Evolutionary conservation across 2,888 invertebrate genomes (phyloP).

Genomic region (Fragum whitleyi): DNA sequence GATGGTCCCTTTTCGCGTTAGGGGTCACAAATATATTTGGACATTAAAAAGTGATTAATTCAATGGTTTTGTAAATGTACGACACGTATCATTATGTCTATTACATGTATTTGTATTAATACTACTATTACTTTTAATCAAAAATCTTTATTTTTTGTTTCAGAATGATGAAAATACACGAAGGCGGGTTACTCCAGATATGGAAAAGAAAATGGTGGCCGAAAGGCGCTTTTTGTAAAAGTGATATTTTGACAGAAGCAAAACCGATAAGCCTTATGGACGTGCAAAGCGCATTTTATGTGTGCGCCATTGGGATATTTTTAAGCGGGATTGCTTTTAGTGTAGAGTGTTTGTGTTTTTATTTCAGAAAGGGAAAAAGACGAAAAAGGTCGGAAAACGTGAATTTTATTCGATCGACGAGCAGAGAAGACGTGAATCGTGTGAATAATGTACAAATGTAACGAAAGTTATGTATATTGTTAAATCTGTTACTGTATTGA

Average conservation of each 20-base stretch:
- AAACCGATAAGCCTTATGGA: conserved; percentile 65
- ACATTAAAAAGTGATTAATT: no score
- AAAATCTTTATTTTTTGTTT: no score
- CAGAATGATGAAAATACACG: conserved; percentile 68
- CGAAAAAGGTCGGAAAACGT: conserved; percentile 35
- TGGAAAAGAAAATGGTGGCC: conserved; percentile 71
- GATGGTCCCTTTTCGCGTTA: no score
- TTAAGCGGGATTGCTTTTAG: conserved; percentile 27
- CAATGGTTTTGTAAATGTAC: no score
- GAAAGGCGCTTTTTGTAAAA: conserved; percentile 59
- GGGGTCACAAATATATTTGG: no score
- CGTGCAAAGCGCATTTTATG: conserved; percentile 71
- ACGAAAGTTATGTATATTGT: no score
- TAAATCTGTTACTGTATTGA: no score
- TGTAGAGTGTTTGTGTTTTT: conserved; percentile 25
- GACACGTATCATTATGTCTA: no score
- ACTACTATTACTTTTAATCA: no score
- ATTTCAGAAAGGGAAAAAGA: conserved; percentile 50
- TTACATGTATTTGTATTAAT: no score
- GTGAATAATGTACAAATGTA: not conserved
- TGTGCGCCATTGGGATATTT: conserved; percentile 60
- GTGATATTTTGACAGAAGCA: conserved; percentile 57
- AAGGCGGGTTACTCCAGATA: conserved; percentile 68
- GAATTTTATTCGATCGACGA: conserved; percentile 6
- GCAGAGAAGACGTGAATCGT: conserved; percentile 6